Percentiles rank a stretch among this genome's conserved stretches.
Evolutionary conservation across 2,888 invertebrate species (phyloP).

Genomic region (Latheticus oryzae): DNA sequence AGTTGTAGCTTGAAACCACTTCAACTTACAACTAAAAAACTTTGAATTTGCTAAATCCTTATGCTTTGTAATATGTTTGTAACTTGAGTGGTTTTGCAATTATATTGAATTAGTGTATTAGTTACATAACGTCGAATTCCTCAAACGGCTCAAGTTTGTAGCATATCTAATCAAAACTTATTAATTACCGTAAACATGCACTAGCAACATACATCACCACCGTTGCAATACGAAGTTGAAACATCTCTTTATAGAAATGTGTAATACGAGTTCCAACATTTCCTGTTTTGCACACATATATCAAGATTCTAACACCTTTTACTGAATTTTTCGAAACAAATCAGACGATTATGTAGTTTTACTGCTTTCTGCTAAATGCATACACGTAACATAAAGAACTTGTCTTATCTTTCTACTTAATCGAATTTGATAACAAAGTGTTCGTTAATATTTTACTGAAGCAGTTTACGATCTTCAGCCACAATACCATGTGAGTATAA

Average conservation of each 20-base stretch:
- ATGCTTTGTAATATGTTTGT: too few species aligned
- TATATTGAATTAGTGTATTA: conserved; percentile 7
- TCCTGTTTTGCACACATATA: conserved; percentile 37
- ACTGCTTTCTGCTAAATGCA: conserved; percentile 7
- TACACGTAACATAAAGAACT: conserved; percentile 2
- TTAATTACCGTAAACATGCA: conserved; percentile 36
- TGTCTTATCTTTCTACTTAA: conserved; percentile 12
- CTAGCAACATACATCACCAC: conserved; percentile 30
- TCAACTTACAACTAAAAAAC: too few species aligned
- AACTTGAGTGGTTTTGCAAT: too few species aligned
- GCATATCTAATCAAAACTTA: conserved; percentile 36
- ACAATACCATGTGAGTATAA: conserved; percentile 21
- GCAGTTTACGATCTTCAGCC: conserved; percentile 13
- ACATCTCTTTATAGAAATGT: conserved; percentile 36
- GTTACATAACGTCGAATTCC: conserved; percentile 3
- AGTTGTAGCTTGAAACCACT: too few species aligned
- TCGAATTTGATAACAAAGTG: conserved; percentile 32
- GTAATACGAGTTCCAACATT: conserved; percentile 37
- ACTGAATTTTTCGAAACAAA: conserved; percentile 21
- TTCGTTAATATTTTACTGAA: conserved; percentile 35
- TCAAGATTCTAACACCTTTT: conserved; percentile 32
- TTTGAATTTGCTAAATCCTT: too few species aligned
- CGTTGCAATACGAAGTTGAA: conserved; percentile 25
- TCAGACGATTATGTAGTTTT: conserved; percentile 16
- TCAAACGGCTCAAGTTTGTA: conserved; percentile 1